A percentile compares a stretch with the other conserved stretches of the same genome.
phyloP scores from a whole-genome alignment of 2,113 vertebrate species.

The Charadrius vociferus region DNA sequence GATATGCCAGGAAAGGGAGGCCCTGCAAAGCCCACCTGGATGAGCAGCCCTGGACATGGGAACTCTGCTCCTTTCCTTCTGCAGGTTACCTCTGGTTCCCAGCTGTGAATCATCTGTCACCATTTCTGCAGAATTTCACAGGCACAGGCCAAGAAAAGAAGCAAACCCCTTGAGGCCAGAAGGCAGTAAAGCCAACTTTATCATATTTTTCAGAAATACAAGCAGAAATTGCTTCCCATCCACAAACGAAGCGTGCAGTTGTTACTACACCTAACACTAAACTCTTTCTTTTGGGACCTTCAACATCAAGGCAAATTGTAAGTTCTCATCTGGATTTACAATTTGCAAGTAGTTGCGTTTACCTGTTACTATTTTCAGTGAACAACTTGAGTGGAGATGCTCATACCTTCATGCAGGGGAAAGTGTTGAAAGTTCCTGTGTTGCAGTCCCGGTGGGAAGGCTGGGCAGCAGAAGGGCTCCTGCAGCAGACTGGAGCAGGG shows the following conservation, averaged over 20 bases:
- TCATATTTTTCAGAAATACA: neutral
- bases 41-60: neutral
- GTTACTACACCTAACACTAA: neutral
- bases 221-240: neutral
- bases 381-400: neutral
- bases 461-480: neutral
- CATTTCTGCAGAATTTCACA: neutral
- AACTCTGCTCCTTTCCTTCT: neutral
- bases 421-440: neutral
- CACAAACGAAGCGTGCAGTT: accelerated
- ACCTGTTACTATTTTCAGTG: neutral
- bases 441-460: neutral
- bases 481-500: neutral
- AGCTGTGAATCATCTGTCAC: neutral
- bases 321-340: neutral
- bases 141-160: neutral
- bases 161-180: neutral
- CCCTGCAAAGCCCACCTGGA: neutral
- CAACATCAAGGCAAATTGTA: accelerated
- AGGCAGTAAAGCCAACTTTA: neutral
- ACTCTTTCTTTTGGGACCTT: neutral
- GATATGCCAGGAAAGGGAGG: neutral
- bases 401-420: neutral
- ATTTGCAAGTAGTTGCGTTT: neutral
- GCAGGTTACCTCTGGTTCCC: neutral